Percentiles rank a stretch among this genome's conserved stretches.
phyloP scores from a whole-genome alignment of 2,113 vertebrate genomes.

The Sturnira hondurensis region DNA sequence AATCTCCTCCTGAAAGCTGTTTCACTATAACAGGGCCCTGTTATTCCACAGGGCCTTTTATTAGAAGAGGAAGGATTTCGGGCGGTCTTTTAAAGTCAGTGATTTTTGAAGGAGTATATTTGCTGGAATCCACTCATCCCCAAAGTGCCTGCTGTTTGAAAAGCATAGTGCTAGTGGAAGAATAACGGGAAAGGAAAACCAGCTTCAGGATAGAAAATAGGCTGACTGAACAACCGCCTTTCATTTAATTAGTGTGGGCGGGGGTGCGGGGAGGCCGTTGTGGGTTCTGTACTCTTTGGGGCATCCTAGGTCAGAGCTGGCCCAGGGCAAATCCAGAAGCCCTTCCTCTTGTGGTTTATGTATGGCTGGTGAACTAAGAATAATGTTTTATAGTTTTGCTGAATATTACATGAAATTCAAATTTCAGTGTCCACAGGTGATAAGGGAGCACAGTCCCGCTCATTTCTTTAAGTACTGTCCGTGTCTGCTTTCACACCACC shows the following conservation, averaged over 20 bases:
- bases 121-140: constrained; percentile 25
- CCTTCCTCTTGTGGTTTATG: background rate
- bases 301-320: background rate
- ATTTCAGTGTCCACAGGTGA: background rate
- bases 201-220: background rate
- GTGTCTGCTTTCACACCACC: background rate
- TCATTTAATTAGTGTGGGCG: background rate
- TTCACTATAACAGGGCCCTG: constrained; percentile 34
- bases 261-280: rapidly evolving
- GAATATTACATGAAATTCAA: background rate
- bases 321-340: background rate
- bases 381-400: background rate
- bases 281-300: background rate
- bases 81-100: constrained; percentile 45
- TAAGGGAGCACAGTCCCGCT: background rate
- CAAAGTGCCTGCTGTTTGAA: constrained; percentile 2
- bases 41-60: constrained; percentile 52
- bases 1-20: constrained; percentile 49
- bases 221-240: background rate
- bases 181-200: background rate
- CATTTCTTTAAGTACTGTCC: background rate
- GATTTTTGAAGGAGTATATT: constrained; percentile 39
- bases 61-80: constrained; percentile 61
- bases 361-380: background rate
- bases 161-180: background rate